Evolutionary conservation across 2,888 invertebrate species (phyloP).

Genomic region (Hypomecis atomaria): DNA sequence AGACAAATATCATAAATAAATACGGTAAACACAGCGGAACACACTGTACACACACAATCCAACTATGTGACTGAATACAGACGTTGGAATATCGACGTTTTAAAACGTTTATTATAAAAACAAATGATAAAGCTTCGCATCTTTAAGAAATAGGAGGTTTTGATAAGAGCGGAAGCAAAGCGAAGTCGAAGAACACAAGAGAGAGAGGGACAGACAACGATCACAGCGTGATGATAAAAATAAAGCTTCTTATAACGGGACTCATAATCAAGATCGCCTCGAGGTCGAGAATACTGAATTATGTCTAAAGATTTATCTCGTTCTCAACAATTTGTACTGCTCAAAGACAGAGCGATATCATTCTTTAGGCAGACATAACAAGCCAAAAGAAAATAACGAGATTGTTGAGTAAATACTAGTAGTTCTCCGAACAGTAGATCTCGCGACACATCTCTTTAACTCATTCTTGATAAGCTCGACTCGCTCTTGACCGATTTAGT

Average conservation of each 20-base stretch:
- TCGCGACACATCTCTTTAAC: no score
- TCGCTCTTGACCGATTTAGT: no score
- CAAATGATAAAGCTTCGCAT: constrained; percentile 28
- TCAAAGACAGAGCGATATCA: neutral
- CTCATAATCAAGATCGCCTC: constrained; percentile 48
- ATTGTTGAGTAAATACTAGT: neutral
- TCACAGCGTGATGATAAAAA: constrained; percentile 38
- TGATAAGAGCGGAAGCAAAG: neutral
- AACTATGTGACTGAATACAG: constrained; percentile 61
- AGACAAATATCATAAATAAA: constrained; percentile 52
- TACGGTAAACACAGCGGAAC: constrained; percentile 45
- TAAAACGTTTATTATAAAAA: constrained; percentile 42
- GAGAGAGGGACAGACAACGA: constrained; percentile 21
- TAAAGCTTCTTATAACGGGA: constrained; percentile 45
- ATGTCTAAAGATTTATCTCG: constrained; percentile 42
- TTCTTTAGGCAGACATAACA: neutral
- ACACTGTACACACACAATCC: constrained; percentile 54
- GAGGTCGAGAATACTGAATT: constrained; percentile 47
- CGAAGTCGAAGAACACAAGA: neutral
- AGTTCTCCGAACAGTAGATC: no score
- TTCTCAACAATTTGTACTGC: constrained; percentile 8
- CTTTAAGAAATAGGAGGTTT: constrained; percentile 6
- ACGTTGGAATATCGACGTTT: constrained; percentile 50
- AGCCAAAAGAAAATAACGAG: neutral
- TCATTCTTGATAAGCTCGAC: no score